phyloP scores from a whole-genome alignment of 2,113 vertebrate genomes.

The Antidorcas marsupialis region DNA sequence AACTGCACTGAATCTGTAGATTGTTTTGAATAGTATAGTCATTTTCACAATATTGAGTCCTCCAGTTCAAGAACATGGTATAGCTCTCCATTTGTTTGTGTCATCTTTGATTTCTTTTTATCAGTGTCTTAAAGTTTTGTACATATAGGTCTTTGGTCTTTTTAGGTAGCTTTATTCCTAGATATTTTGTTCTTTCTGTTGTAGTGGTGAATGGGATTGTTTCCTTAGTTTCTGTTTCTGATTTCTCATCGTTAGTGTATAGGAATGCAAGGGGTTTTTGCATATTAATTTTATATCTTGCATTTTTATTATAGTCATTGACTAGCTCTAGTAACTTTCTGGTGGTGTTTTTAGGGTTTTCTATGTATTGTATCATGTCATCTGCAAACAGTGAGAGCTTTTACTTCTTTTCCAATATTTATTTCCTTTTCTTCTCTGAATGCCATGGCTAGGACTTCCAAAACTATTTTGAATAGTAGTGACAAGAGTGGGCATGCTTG shows the following conservation, averaged over 20 bases:
- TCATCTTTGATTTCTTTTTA: neutral
- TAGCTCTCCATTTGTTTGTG: neutral
- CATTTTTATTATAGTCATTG: neutral
- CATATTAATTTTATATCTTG: neutral
- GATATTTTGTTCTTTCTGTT: neutral
- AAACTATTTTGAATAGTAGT: neutral
- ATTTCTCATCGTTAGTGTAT: neutral
- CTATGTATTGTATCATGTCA: neutral
- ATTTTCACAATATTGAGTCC: neutral
- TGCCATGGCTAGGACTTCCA: neutral
- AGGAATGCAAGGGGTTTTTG: neutral
- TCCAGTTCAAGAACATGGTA: neutral
- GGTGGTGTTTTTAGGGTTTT: neutral
- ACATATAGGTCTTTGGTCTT: neutral
- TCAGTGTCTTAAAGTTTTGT: neutral
- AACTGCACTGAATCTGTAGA: neutral
- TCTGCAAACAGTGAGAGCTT: neutral
- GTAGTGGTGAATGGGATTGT: neutral
- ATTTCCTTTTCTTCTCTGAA: neutral
- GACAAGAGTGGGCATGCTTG: neutral
- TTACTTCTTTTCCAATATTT: neutral
- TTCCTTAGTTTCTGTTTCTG: neutral
- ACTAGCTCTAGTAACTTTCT: neutral
- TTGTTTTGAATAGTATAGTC: neutral
- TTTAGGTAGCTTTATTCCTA: neutral